Evolutionary conservation across 2,113 vertebrate species (phyloP).

Genomic region (Climacteris rufus): DNA sequence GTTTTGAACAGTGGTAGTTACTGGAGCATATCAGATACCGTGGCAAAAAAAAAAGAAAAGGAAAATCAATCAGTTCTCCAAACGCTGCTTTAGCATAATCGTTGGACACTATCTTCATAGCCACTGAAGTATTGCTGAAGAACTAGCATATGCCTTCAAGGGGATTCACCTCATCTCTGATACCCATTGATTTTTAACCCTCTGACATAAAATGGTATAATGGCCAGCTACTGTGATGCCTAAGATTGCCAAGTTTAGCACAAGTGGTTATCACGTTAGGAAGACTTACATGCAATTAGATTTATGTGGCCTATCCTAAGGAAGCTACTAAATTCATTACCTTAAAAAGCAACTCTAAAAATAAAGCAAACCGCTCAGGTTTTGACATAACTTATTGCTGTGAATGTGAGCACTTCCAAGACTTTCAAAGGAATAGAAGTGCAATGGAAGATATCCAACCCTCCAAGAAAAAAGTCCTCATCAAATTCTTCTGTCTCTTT

Average conservation of each 20-base stretch:
- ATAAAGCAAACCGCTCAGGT: not conserved
- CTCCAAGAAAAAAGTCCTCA: not conserved
- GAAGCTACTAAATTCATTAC: not conserved
- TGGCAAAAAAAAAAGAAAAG: not conserved
- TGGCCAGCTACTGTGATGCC: not conserved
- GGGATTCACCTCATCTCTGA: not conserved
- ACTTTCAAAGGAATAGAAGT: not conserved
- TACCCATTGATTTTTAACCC: not conserved
- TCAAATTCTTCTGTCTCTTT: not conserved
- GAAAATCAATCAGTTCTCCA: not conserved
- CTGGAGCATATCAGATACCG: not conserved
- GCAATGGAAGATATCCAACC: not conserved
- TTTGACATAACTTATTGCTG: not conserved
- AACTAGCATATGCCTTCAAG: not conserved
- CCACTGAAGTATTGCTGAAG: not conserved
- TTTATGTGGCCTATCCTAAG: not conserved
- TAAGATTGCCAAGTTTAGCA: not conserved
- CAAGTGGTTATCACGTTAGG: not conserved
- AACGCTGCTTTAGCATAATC: not conserved
- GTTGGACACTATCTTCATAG: not conserved
- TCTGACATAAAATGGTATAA: not conserved
- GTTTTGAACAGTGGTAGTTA: not conserved
- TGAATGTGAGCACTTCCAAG: not conserved
- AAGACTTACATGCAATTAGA: not conserved
- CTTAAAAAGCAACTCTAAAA: conserved; percentile 47